Percentiles rank a stretch among this genome's conserved stretches.
phyloP scores from a whole-genome alignment of 1,140 invertebrate genomes.

The Ceratoteleas bidentatus region DNA sequence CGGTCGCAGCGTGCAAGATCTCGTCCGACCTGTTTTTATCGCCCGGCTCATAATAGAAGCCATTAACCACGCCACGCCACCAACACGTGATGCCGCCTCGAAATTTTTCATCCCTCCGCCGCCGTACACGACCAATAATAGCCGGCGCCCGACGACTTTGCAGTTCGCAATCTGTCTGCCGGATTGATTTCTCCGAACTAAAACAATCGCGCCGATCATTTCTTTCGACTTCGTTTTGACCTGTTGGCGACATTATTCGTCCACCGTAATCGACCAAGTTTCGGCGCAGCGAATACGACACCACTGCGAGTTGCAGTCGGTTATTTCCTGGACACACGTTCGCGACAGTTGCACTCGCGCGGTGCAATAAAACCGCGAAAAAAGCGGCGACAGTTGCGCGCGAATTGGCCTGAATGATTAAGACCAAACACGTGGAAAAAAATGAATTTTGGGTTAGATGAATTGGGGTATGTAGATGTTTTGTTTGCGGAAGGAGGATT shows the following conservation, averaged over 20 bases:
- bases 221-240: slow-evolving; percentile 32
- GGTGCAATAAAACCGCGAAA: too few species aligned
- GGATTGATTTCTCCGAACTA: slow-evolving; percentile 64
- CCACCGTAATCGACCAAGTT: slow-evolving; percentile 21
- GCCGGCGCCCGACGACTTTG: slow-evolving; percentile 65
- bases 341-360: too few species aligned
- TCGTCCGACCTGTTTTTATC: slow-evolving; percentile 63
- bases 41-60: slow-evolving; percentile 70
- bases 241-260: slow-evolving; percentile 15
- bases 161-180: slow-evolving; percentile 62
- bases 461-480: too few species aligned
- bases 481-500: too few species aligned
- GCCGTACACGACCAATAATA: slow-evolving; percentile 69
- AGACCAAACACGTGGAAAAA: too few species aligned
- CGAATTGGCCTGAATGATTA: too few species aligned
- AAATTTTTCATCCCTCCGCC: slow-evolving; percentile 72
- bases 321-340: too few species aligned
- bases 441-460: too few species aligned
- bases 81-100: slow-evolving; percentile 70
- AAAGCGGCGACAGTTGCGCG: too few species aligned
- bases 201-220: slow-evolving; percentile 53
- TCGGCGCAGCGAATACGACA: background rate
- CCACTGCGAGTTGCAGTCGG: too few species aligned
- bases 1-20: slow-evolving; percentile 65
- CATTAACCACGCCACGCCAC: slow-evolving; percentile 72